These are phyloP conservation scores for Vanessa cardui DNA, from an alignment of 2,888 invertebrate species.

Conservation along the genomic window DNA sequence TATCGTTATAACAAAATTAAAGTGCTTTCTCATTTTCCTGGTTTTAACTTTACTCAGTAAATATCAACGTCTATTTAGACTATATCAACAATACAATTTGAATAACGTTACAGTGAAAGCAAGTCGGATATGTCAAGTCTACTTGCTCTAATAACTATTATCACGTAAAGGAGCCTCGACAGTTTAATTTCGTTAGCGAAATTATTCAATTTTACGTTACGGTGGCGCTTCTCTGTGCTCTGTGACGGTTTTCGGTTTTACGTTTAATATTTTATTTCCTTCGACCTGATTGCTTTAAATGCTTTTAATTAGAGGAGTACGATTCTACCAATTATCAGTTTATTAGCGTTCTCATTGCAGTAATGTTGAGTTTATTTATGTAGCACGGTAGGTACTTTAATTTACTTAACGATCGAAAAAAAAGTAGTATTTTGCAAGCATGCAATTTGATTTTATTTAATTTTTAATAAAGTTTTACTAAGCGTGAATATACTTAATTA, in stretches of 20 bases:
- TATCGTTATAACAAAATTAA: too few relatives aligned
- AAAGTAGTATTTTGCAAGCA: too few relatives aligned
- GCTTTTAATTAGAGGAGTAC: constrained; percentile 14
- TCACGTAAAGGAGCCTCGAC: constrained; percentile 38
- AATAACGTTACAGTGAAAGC: background rate
- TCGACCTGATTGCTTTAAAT: constrained; percentile 11
- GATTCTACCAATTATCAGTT: constrained; percentile 5
- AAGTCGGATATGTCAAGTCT: background rate
- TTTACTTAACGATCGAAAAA: too few relatives aligned
- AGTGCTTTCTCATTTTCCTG: too few relatives aligned
- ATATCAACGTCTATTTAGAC: too few relatives aligned
- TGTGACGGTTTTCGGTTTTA: constrained; percentile 31
- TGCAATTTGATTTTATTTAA: too few relatives aligned
- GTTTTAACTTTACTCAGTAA: too few relatives aligned
- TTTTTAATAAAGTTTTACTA: too few relatives aligned
- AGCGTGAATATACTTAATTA: too few relatives aligned
- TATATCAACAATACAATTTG: too few relatives aligned
- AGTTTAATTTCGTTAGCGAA: constrained; percentile 77
- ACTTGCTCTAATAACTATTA: constrained; percentile 5
- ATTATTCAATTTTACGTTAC: constrained; percentile 71
- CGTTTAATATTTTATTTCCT: constrained; percentile 30
- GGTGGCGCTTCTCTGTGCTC: constrained; percentile 43
- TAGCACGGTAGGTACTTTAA: background rate
- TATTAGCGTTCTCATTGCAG: background rate
- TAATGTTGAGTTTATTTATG: background rate